Conservation (phyloP, 2,888 invertebrate species). For the Xestoiulus laeticollis region DNA sequence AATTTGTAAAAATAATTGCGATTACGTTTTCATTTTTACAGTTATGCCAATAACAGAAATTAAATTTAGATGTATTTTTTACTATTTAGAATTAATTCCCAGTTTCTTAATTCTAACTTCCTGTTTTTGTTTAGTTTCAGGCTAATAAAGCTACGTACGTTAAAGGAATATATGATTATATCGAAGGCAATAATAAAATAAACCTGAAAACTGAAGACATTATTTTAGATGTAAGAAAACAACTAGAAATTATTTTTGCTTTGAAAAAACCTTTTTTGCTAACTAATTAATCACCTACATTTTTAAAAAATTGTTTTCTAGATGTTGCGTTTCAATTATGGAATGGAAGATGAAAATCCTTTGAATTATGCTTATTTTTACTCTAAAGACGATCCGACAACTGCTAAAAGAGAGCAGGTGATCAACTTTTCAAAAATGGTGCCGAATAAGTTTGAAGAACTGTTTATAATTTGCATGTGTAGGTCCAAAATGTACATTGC, state of each 20-base stretch:
- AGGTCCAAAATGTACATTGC: neutral
- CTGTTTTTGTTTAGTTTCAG: neutral
- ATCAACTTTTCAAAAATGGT: neutral
- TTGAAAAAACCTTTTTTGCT: too few species aligned
- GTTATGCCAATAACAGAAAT: too few species aligned
- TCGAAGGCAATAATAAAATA: neutral
- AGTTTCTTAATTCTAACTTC: neutral
- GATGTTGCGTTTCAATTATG: neutral
- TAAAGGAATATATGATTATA: neutral
- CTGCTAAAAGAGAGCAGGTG: neutral
- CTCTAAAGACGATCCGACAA: neutral
- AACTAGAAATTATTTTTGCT: neutral
- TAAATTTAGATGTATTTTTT: too few species aligned
- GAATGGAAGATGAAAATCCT: slow-evolving; percentile 25
- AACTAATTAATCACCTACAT: too few species aligned
- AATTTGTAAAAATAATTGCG: too few species aligned
- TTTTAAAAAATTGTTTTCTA: neutral
- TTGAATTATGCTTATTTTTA: slow-evolving; percentile 32
- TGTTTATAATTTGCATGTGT: neutral
- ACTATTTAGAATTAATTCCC: slow-evolving; percentile 7
- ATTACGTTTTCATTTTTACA: too few species aligned
- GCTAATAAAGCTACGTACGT: neutral
- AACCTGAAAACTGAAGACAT: neutral
- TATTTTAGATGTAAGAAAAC: slow-evolving; percentile 16
- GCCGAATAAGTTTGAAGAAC: neutral